Evolutionary conservation across 2,888 invertebrate genomes (phyloP), one percentile per base, ranked within the genome.

Genomic region (Capitulum mitella): DNA sequence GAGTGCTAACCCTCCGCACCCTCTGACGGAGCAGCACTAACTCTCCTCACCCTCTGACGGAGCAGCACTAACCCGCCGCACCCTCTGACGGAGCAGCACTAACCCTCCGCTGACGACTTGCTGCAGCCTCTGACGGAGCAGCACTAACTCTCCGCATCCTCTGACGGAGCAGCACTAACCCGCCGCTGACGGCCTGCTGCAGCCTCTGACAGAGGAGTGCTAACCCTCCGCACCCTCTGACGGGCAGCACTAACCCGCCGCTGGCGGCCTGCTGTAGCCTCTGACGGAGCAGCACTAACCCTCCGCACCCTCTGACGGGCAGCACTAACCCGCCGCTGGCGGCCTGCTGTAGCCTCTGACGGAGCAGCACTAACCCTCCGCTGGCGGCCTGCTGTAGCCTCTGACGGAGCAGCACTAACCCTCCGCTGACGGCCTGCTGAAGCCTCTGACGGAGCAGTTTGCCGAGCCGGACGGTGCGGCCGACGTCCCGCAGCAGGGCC

Each of bases 401-500:
- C 70, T 90, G 90, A 84, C 90, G 89, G 79, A 92, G 85, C 81
- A 92, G 86, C n/a, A 0, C 70, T 19, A 32, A 64, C 64, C 64
- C 34, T 32, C 14, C 29, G 32, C 29, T 34, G 32, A 91, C 87
- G n/a, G 90, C 89, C 83, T 92, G 91, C 83, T 89, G 89, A 75
- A 92, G 86, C 77, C 91, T 87, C 70, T 90, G 90, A 84, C 90
- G 89, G 79, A 92, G 85, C 81, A 92, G 86, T 80, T 90, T 87
- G n/a, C 92, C 92, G 77, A 92, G 86, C 77, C 91, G 86, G 78
- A 92, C 90, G 89, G 91, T 91, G 78, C 92, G 87, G 77, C 91
- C 92, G 79, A 92, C 91, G 86, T 92, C 91, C 77, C 91, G 87
- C 82, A 92, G 85, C 48, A 92, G 87, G 29, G 64, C 34, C 64